A percentile compares a stretch with the other conserved stretches of the same genome.
Conservation (phyloP, 2,888 invertebrate species). For the Busseola fusca region DNA sequence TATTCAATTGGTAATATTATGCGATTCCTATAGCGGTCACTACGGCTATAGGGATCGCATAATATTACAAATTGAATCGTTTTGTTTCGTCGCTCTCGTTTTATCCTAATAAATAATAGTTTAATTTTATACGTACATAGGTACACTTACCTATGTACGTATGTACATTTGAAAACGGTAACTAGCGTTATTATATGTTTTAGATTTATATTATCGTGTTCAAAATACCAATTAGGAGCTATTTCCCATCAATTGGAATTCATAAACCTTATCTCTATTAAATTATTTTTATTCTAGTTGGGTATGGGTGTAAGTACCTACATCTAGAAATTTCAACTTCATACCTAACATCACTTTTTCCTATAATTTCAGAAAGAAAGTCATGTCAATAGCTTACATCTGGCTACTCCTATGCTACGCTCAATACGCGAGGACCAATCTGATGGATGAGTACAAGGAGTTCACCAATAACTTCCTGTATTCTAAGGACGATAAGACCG, state of each 20-base stretch:
- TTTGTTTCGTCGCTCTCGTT: too few relatives aligned
- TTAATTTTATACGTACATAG: too few relatives aligned
- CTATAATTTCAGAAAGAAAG: conserved; percentile 39
- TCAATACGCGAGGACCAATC: conserved; percentile 73
- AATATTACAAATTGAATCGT: too few relatives aligned
- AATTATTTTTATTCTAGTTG: neutral
- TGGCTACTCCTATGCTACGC: conserved; percentile 83
- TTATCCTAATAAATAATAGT: too few relatives aligned
- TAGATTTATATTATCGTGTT: neutral
- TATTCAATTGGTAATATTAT: neutral
- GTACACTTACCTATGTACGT: too few relatives aligned
- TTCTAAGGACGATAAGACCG: conserved; percentile 68
- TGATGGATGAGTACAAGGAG: conserved; percentile 77
- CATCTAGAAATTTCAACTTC: neutral
- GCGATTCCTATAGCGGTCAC: neutral
- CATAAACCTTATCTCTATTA: too few relatives aligned
- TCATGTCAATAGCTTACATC: conserved; percentile 76
- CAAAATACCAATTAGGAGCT: neutral
- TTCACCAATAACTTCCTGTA: conserved; percentile 70
- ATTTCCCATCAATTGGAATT: neutral
- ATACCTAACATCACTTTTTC: neutral
- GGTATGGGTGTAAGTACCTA: neutral
- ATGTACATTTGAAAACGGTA: neutral
- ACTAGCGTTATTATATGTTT: too few relatives aligned
- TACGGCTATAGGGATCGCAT: too few relatives aligned